phyloP scores from a whole-genome alignment of 1,140 invertebrate species.

The Drusus annulatus region DNA sequence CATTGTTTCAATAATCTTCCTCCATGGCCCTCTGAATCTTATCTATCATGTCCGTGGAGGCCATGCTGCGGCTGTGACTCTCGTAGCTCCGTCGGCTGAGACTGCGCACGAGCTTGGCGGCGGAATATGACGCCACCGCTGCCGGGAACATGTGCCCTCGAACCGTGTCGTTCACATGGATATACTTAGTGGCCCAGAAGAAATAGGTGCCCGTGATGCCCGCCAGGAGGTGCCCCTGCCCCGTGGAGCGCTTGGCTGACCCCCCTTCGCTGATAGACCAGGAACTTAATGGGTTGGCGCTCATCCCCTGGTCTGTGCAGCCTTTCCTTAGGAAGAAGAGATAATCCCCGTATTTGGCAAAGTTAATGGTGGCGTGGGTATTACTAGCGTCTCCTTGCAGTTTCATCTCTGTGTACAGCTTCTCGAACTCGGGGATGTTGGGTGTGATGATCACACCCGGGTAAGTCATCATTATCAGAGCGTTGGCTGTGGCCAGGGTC shows the following conservation, averaged over 20 bases:
- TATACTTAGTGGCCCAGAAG: slow-evolving; percentile 38
- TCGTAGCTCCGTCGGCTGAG: background rate
- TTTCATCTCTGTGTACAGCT: slow-evolving; percentile 44
- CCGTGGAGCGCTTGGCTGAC: slow-evolving; percentile 2
- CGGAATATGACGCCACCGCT: slow-evolving; percentile 31
- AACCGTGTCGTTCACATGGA: background rate
- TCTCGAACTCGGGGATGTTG: slow-evolving; percentile 30
- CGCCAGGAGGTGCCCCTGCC: slow-evolving; percentile 39
- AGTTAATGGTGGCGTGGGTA: slow-evolving; percentile 27
- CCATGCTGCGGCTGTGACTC: background rate
- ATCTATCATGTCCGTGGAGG: background rate
- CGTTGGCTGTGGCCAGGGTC: slow-evolving; percentile 16
- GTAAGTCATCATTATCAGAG: slow-evolving; percentile 17
- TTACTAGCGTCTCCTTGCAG: background rate
- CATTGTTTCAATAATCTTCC: too few relatives aligned
- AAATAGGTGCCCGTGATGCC: slow-evolving; percentile 41
- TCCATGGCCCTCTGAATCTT: too few relatives aligned
- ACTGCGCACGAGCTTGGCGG: slow-evolving; percentile 25
- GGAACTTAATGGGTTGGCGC: background rate
- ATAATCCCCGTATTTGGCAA: slow-evolving; percentile 36
- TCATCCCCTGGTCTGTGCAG: slow-evolving; percentile 42
- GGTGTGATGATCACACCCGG: slow-evolving; percentile 41
- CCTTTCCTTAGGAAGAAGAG: slow-evolving; percentile 49
- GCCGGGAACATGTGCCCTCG: slow-evolving; percentile 38
- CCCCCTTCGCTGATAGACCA: slow-evolving; percentile 26